A percentile compares a stretch with the other conserved stretches of the same genome.
Evolutionary conservation across 2,888 invertebrate genomes (phyloP).

Genomic region (Patella ulyssiponensis): DNA sequence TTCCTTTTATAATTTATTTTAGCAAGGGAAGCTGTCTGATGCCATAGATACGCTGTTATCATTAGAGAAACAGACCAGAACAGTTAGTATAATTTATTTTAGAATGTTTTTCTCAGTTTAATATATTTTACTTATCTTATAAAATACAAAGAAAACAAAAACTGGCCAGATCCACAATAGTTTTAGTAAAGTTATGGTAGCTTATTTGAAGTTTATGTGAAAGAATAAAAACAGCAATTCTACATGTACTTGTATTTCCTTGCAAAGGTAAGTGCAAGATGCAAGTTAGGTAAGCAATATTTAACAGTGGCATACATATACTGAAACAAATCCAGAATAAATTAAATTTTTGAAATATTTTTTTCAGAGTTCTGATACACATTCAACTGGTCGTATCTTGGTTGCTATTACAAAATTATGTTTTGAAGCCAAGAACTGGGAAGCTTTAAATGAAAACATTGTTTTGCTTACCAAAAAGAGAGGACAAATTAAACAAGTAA

Average conservation of each 20-base stretch:
- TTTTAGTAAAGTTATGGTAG: too few species aligned
- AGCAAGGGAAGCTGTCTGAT: slow-evolving; percentile 89
- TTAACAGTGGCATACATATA: too few species aligned
- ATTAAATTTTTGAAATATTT: not conserved
- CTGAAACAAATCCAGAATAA: too few species aligned
- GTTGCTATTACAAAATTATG: slow-evolving; percentile 91
- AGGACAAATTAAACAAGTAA: slow-evolving; percentile 87
- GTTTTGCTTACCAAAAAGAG: slow-evolving; percentile 91
- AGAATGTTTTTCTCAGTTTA: too few species aligned
- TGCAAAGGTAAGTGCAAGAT: too few species aligned
- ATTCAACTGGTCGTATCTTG: slow-evolving; percentile 92
- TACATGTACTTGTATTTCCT: too few species aligned
- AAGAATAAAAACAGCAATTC: too few species aligned
- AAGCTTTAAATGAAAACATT: slow-evolving; percentile 93
- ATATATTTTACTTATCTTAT: too few species aligned
- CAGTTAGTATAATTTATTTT: slow-evolving; percentile 76
- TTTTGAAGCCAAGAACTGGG: slow-evolving; percentile 92
- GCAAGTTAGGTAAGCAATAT: too few species aligned
- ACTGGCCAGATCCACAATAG: too few species aligned
- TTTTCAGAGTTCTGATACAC: slow-evolving; percentile 90
- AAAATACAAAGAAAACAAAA: too few species aligned
- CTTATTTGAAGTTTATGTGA: too few species aligned
- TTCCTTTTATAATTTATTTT: slow-evolving; percentile 42
- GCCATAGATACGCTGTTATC: slow-evolving; percentile 92
- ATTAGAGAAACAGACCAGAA: slow-evolving; percentile 95